Conservation (phyloP, 1,140 invertebrate species). For the Theocolax elegans region DNA sequence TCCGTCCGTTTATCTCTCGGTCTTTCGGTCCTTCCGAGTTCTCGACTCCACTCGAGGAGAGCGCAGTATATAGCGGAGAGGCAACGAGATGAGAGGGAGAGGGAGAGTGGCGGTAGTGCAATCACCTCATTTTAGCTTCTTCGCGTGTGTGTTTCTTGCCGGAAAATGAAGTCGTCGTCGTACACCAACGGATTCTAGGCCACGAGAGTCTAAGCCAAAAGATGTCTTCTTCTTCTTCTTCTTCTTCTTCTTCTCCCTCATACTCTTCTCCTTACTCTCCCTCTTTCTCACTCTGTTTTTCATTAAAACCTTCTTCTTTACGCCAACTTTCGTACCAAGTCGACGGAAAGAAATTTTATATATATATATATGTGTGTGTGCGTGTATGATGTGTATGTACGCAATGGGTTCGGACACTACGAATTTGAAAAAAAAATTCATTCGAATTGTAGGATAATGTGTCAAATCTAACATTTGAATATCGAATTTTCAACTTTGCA, state of each 20-base stretch:
- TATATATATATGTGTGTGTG: background rate
- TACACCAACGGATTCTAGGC: background rate
- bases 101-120: background rate
- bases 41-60: background rate
- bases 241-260: background rate
- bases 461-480: too few relatives aligned
- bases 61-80: background rate
- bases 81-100: background rate
- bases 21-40: background rate
- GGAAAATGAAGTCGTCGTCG: constrained; percentile 12
- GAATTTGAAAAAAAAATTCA: too few relatives aligned
- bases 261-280: too few relatives aligned
- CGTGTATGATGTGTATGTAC: background rate
- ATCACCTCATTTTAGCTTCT: constrained; percentile 21
- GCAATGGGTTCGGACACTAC: too few relatives aligned
- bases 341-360: too few relatives aligned
- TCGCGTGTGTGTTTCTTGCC: background rate
- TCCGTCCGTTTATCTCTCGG: background rate
- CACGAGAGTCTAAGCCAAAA: background rate
- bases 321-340: too few relatives aligned
- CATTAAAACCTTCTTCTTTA: too few relatives aligned
- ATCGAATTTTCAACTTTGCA: too few relatives aligned
- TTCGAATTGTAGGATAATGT: too few relatives aligned
- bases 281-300: too few relatives aligned
- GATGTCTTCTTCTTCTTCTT: background rate